Conservation (phyloP, 2,888 invertebrate genomes). For the Rhodophaea formosa region DNA sequence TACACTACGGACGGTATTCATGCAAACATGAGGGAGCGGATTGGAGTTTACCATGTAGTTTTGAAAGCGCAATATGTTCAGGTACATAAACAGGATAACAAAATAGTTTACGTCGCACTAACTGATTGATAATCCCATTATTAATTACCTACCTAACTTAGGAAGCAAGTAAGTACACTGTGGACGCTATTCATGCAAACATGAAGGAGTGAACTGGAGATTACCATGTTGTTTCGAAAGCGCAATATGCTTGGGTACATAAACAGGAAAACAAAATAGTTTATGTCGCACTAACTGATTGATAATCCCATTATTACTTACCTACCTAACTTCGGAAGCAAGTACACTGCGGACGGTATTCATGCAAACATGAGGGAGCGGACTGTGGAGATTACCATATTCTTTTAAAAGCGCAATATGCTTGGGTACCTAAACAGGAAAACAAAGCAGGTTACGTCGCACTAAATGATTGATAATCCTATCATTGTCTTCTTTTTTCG, state of each 20-base stretch:
- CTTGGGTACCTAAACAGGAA: background rate
- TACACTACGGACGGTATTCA: background rate
- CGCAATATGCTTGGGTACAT: background rate
- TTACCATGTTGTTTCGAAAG: background rate
- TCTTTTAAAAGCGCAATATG: background rate
- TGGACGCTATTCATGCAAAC: too few species aligned
- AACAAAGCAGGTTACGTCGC: background rate
- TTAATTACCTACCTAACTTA: too few species aligned
- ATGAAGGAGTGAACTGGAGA: too few species aligned
- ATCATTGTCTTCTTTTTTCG: too few species aligned
- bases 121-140: too few species aligned
- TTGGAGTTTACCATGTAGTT: background rate
- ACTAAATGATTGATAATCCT: too few species aligned
- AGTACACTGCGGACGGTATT: too few species aligned
- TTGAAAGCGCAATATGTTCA: background rate
- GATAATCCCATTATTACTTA: too few species aligned
- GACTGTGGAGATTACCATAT: background rate
- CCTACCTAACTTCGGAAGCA: too few species aligned
- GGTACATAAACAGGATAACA: background rate
- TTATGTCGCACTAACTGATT: background rate
- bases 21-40: background rate
- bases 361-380: too few species aligned
- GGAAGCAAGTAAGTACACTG: too few species aligned
- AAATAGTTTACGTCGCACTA: background rate
- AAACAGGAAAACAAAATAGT: background rate